Percentiles rank a stretch among this genome's conserved stretches.
Evolutionary conservation across 2,797 vertebrate species (phyloP).

Genomic region (Chromobotia macracanthus): DNA sequence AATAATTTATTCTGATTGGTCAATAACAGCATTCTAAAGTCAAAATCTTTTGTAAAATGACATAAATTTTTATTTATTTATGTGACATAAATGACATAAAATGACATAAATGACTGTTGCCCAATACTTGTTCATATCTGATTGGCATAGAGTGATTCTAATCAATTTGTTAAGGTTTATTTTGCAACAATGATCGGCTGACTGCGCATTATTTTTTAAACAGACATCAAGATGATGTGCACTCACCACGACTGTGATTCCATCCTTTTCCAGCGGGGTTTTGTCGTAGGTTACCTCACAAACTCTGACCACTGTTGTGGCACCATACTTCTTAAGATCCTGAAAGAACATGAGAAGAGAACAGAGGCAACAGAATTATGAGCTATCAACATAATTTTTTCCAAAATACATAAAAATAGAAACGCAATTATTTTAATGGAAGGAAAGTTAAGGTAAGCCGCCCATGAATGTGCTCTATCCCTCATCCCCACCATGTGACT

Average conservation of each 20-base stretch:
- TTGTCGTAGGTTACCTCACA: constrained; percentile 89
- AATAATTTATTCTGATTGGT: not conserved
- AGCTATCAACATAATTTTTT: not conserved
- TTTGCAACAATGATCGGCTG: not conserved
- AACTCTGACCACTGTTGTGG: constrained; percentile 85
- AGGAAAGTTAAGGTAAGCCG: constrained; percentile 23
- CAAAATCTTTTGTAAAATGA: not conserved
- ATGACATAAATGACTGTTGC: not conserved
- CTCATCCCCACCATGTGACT: constrained; percentile 45
- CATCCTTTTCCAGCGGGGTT: constrained; percentile 85
- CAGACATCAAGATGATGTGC: not conserved
- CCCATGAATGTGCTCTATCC: constrained; percentile 7
- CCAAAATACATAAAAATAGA: not conserved
- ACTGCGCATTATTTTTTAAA: not conserved
- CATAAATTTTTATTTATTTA: too few species aligned
- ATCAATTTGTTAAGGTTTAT: not conserved
- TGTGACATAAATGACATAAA: too few species aligned
- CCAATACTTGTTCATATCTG: too few species aligned
- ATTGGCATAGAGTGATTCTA: not conserved
- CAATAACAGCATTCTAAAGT: not conserved
- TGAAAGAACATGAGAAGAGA: constrained; percentile 48
- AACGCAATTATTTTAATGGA: constrained; percentile 31
- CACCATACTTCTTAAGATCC: constrained; percentile 87
- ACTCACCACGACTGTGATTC: constrained; percentile 85
- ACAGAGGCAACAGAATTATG: not conserved